Conservation (phyloP, 2,113 vertebrate species). For the Corythornis cristatus region DNA sequence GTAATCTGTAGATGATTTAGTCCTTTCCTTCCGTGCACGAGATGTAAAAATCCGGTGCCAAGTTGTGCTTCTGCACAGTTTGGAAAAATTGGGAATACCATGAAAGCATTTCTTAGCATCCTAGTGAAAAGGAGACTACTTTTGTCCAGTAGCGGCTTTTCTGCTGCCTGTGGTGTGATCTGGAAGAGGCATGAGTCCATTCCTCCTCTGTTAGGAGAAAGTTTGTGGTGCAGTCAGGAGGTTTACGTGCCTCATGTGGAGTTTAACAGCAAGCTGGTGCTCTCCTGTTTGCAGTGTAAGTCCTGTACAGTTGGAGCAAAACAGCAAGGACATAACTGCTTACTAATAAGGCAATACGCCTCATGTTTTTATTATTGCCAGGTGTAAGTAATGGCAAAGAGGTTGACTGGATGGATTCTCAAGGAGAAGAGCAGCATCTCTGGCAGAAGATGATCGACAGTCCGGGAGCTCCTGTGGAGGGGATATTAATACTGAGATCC, state of each 20-base stretch:
- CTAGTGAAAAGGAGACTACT: neutral
- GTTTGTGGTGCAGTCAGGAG: neutral
- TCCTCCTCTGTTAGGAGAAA: neutral
- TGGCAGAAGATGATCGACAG: conserved; percentile 95
- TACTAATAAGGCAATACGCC: neutral
- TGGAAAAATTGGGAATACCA: neutral
- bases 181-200: neutral
- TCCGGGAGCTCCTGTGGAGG: conserved; percentile 88
- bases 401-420: conserved; percentile 96
- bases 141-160: neutral
- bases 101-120: neutral
- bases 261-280: neutral
- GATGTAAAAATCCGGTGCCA: neutral
- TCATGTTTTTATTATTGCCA: conserved; percentile 54
- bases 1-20: neutral
- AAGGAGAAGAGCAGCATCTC: conserved; percentile 88
- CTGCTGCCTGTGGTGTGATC: neutral
- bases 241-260: neutral
- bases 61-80: neutral
- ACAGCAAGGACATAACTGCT: neutral
- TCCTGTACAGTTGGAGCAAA: neutral
- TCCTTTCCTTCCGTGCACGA: neutral
- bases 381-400: conserved; percentile 89
- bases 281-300: neutral
- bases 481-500: conserved; percentile 90